Percentiles rank a stretch among this genome's conserved stretches.
Conservation (phyloP, 2,888 invertebrate species). For the Atethmia centrago region DNA sequence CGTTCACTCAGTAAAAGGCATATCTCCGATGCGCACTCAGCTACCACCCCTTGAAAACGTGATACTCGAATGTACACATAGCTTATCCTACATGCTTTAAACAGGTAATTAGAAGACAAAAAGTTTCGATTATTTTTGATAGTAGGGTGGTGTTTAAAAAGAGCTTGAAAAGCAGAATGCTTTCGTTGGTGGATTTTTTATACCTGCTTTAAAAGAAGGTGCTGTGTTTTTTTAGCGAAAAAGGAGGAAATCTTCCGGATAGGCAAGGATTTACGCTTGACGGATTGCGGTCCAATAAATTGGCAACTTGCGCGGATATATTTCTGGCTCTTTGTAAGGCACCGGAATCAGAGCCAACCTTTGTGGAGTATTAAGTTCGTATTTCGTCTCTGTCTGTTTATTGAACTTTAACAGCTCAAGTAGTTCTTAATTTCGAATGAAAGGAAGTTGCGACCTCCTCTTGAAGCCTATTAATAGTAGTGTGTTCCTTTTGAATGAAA, state of each 20-base stretch:
- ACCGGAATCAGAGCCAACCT: conserved; percentile 51
- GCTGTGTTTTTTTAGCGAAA: conserved; percentile 55
- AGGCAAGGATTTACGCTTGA: conserved; percentile 67
- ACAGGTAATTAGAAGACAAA: conserved; percentile 46
- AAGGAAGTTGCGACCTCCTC: conserved; percentile 57
- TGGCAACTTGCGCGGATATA: conserved; percentile 65
- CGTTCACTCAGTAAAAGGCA: conserved; percentile 79
- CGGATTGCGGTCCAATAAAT: conserved; percentile 69
- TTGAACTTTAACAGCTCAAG: conserved; percentile 61
- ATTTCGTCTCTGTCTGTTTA: conserved; percentile 55
- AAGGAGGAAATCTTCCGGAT: conserved; percentile 55
- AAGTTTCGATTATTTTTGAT: conserved; percentile 6
- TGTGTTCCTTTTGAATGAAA: conserved; percentile 18
- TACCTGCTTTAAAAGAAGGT: conserved; percentile 44
- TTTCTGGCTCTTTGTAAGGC: conserved; percentile 54
- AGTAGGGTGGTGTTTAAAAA: conserved; percentile 8
- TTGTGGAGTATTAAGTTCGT: conserved; percentile 57
- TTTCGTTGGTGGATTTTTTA: conserved; percentile 25
- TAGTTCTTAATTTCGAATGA: conserved; percentile 61
- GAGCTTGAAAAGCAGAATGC: background rate
- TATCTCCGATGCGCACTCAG: conserved; percentile 76
- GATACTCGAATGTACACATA: conserved; percentile 67
- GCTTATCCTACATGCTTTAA: conserved; percentile 27
- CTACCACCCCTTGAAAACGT: conserved; percentile 74
- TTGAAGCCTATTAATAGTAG: conserved; percentile 35